These are phyloP conservation scores for Heterodera carotae DNA, from an alignment of 1,140 invertebrate genomes.

Conservation along the genomic window DNA sequence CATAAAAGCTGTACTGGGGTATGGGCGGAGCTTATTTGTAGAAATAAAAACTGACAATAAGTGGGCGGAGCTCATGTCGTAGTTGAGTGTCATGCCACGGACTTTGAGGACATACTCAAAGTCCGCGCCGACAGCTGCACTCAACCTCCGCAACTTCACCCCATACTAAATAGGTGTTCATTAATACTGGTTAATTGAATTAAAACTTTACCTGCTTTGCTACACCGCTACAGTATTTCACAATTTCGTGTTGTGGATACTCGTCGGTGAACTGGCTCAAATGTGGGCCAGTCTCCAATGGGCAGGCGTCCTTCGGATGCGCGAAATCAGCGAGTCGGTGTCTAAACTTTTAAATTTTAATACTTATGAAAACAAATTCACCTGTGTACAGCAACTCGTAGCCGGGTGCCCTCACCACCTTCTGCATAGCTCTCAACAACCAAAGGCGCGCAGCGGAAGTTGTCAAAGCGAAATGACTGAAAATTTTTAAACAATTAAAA, in stretches of 20 bases:
- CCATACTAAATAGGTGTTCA: background rate
- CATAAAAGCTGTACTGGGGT: no score
- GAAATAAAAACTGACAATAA: no score
- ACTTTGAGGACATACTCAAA: slow-evolving; percentile 12
- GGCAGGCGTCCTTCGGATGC: background rate
- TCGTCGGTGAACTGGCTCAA: no score
- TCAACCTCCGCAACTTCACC: background rate
- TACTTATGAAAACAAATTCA: background rate
- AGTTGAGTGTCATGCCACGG: slow-evolving; percentile 3
- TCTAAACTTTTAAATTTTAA: background rate
- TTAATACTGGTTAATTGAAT: no score
- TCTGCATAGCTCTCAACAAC: slow-evolving; percentile 6
- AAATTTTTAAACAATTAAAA: no score
- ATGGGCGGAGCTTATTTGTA: background rate
- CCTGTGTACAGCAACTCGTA: background rate
- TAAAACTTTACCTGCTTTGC: slow-evolving; percentile 12
- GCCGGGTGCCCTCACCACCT: slow-evolving; percentile 5
- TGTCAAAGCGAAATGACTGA: slow-evolving; percentile 15
- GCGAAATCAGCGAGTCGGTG: background rate
- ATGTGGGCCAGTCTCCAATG: background rate
- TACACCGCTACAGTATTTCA: background rate
- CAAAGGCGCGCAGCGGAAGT: slow-evolving; percentile 6
- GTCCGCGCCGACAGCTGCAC: background rate
- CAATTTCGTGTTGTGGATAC: background rate
- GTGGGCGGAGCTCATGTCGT: background rate